Evolutionary conservation across 2,797 vertebrate genomes (phyloP).

Genomic region (Pygocentrus nattereri): DNA sequence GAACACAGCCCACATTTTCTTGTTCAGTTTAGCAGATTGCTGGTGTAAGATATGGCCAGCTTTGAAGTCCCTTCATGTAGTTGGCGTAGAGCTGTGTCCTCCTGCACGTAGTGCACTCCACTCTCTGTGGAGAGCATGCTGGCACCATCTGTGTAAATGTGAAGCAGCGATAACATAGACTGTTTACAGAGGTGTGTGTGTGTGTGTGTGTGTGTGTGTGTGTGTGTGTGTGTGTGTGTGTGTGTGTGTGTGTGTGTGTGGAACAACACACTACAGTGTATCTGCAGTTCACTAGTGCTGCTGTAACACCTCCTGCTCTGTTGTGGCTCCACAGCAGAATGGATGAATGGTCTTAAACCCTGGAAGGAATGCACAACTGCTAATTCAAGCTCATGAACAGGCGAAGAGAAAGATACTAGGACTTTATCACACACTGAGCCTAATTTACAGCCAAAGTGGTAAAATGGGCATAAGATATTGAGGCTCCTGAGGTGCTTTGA

Average conservation of each 20-base stretch:
- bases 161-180: slow-evolving; percentile 74
- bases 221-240: not conserved
- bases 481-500: too few relatives aligned
- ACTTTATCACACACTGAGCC: too few relatives aligned
- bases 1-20: slow-evolving; percentile 43
- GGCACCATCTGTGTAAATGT: slow-evolving; percentile 72
- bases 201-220: not conserved
- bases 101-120: slow-evolving; percentile 37
- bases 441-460: too few relatives aligned
- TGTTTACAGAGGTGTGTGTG: slow-evolving; percentile 27
- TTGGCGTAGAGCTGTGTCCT: slow-evolving; percentile 40
- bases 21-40: slow-evolving; percentile 45
- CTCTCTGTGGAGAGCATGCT: slow-evolving; percentile 68
- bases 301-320: too few relatives aligned
- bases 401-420: too few relatives aligned
- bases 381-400: too few relatives aligned
- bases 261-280: not conserved
- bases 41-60: slow-evolving; percentile 15
- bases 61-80: slow-evolving; percentile 57
- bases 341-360: too few relatives aligned
- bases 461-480: too few relatives aligned
- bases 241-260: not conserved
- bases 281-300: not conserved
- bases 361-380: too few relatives aligned
- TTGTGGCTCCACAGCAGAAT: too few relatives aligned